A percentile compares a stretch with the other conserved stretches of the same genome.
phyloP scores from a whole-genome alignment of 2,113 vertebrate species.

The Apus apus region DNA sequence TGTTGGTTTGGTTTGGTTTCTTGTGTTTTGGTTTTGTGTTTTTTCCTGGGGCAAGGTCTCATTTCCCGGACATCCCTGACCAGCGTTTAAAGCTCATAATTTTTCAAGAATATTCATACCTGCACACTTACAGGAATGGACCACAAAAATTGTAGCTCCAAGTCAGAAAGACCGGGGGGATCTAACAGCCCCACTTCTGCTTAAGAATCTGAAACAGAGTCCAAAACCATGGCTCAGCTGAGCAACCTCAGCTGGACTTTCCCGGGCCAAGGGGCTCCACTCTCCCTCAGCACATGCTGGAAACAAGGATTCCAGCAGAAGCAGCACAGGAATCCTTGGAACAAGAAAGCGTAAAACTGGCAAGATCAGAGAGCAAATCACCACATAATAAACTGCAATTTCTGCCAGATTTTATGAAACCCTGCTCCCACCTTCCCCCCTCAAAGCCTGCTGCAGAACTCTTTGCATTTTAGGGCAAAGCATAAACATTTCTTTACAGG shows the following conservation, averaged over 20 bases:
- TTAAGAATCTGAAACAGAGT: neutral
- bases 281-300: rapidly evolving
- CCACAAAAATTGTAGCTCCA: neutral
- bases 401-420: neutral
- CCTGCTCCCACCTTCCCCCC: neutral
- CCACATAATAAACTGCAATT: neutral
- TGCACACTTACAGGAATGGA: neutral
- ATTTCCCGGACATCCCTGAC: neutral
- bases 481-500: neutral
- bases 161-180: neutral
- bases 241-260: neutral
- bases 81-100: neutral
- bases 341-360: neutral
- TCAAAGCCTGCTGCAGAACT: neutral
- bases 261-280: neutral
- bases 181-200: neutral
- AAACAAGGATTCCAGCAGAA: neutral
- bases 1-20: neutral
- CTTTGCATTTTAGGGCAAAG: neutral
- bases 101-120: neutral
- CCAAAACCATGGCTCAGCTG: neutral
- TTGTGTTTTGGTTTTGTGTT: neutral
- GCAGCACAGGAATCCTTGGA: neutral
- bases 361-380: neutral
- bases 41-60: neutral